phyloP scores from a whole-genome alignment of 2,113 vertebrate species.

The Poecilia latipinna region DNA sequence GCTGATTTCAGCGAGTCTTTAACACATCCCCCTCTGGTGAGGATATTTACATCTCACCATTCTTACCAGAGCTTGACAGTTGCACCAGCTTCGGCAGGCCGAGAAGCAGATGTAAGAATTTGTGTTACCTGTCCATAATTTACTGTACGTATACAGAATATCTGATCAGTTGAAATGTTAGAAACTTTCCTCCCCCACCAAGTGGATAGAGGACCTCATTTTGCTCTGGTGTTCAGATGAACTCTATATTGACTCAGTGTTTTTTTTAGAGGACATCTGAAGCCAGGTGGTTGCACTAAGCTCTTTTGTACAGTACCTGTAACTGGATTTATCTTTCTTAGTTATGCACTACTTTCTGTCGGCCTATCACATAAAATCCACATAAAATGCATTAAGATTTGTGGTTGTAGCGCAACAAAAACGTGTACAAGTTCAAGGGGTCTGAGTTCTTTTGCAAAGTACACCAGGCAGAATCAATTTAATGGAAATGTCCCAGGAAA shows the following conservation, averaged over 20 bases:
- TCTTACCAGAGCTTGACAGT: neutral
- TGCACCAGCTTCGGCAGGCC: neutral
- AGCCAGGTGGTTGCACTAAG: neutral
- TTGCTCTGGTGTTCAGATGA: too few relatives aligned
- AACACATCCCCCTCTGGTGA: neutral
- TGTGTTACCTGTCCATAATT: neutral
- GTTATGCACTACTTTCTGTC: neutral
- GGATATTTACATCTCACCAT: neutral
- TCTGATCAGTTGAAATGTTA: neutral
- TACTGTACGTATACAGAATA: neutral
- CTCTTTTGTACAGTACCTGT: neutral
- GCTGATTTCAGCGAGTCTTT: neutral
- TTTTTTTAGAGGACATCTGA: neutral
- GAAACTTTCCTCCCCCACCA: neutral
- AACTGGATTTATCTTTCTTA: neutral
- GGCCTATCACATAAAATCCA: neutral
- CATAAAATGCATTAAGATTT: neutral
- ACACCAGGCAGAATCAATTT: neutral
- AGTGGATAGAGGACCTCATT: neutral
- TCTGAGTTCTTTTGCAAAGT: neutral
- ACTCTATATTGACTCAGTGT: neutral
- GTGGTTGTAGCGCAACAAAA: too few relatives aligned
- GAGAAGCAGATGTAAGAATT: neutral
- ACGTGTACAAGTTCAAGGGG: too few relatives aligned
- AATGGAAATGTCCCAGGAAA: neutral